Conservation (phyloP, 2,113 vertebrate genomes). For the Pseudonaja textilis region DNA sequence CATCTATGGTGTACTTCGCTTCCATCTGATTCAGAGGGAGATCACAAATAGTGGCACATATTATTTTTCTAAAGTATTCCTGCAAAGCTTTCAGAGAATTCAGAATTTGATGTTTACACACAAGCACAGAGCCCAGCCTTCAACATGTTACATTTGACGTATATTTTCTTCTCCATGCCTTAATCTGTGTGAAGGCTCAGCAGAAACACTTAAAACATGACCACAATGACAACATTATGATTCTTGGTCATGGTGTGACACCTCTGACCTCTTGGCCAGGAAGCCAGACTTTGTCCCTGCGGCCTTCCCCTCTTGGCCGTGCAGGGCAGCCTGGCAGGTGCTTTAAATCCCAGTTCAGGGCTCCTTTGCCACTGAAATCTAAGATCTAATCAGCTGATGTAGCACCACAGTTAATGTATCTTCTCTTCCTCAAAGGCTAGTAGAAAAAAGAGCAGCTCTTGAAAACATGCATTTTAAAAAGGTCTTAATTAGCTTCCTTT, state of each 20-base stretch:
- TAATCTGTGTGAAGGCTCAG: background rate
- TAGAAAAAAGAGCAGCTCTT: background rate
- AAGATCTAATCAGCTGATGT: slow-evolving; percentile 3
- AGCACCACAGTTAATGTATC: background rate
- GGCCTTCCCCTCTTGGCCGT: background rate
- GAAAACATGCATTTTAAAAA: background rate
- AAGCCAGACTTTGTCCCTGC: background rate
- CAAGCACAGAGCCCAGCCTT: background rate
- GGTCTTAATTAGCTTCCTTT: background rate
- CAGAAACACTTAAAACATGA: slow-evolving; percentile 1
- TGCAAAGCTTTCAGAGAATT: background rate
- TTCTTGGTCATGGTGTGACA: background rate
- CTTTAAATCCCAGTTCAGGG: background rate
- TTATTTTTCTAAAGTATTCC: background rate
- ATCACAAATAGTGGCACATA: background rate
- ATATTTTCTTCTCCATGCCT: background rate
- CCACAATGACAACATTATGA: background rate
- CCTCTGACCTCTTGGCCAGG: background rate
- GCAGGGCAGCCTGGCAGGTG: background rate
- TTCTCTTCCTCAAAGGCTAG: background rate
- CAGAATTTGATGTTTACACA: background rate
- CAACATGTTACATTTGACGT: background rate
- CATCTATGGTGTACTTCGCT: background rate
- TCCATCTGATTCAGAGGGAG: background rate
- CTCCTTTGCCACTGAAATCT: background rate